Percentiles rank a stretch among this genome's conserved stretches.
These are phyloP conservation scores for Acipenser transmontanus DNA, from an alignment of 2,797 vertebrate species.

Conservation along the genomic window DNA sequence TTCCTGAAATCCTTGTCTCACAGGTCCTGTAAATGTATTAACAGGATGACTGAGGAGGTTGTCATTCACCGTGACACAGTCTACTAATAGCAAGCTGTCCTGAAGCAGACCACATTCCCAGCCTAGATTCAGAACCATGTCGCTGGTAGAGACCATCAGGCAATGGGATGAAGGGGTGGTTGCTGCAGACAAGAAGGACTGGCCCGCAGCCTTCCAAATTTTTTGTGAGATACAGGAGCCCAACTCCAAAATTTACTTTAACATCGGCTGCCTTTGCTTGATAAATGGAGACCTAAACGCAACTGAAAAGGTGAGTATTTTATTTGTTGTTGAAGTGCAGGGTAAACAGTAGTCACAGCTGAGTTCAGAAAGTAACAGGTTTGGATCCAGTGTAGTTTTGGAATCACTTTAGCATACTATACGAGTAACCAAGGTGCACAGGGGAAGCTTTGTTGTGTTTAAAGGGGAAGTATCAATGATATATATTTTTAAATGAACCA, in stretches of 20 bases:
- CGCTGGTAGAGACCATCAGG: slow-evolving; percentile 78
- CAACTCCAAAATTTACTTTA: slow-evolving; percentile 84
- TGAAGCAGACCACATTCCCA: background rate
- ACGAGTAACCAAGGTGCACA: too few species aligned
- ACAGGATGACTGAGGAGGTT: background rate
- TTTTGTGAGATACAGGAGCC: slow-evolving; percentile 72
- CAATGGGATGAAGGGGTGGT: slow-evolving; percentile 84
- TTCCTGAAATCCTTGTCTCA: background rate
- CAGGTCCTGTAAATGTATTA: background rate
- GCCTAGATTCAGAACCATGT: slow-evolving; percentile 54
- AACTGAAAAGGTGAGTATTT: slow-evolving; percentile 76
- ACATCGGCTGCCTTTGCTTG: slow-evolving; percentile 81
- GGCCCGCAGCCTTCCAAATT: slow-evolving; percentile 58
- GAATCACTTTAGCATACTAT: too few species aligned
- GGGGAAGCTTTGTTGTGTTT: too few species aligned
- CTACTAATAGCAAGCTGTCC: background rate
- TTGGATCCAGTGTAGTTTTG: too few species aligned
- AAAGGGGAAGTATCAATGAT: too few species aligned
- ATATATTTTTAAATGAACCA: too few species aligned
- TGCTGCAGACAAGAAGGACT: slow-evolving; percentile 63
- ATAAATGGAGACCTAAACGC: slow-evolving; percentile 58
- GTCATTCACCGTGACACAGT: background rate
- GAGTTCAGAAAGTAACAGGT: too few species aligned
- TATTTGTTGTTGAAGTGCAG: too few species aligned
- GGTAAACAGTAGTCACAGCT: too few species aligned